Percentiles rank a stretch among this genome's conserved stretches.
Conservation (phyloP, 2,797 vertebrate species). For the Alosa sapidissima region DNA sequence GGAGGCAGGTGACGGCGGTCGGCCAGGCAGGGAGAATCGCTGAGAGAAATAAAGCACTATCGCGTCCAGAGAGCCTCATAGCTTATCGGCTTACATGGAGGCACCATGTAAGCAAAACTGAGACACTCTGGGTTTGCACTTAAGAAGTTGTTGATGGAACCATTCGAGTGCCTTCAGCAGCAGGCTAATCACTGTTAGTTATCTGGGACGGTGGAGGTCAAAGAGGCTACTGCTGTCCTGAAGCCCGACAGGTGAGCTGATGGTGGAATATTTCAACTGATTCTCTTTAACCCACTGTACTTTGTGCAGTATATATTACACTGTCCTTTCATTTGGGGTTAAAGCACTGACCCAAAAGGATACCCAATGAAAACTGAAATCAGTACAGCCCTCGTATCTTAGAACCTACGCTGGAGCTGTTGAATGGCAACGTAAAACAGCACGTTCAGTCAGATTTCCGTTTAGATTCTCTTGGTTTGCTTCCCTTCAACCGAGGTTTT, state of each 20-base stretch:
- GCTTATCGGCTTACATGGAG: neutral
- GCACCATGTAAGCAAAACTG: neutral
- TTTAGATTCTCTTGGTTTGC: neutral
- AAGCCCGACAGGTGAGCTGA: neutral
- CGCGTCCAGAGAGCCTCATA: neutral
- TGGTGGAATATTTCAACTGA: neutral
- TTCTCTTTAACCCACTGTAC: neutral
- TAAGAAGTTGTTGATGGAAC: neutral
- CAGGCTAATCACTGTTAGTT: neutral
- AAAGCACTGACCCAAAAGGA: neutral
- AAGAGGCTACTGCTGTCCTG: neutral
- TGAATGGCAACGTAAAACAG: neutral
- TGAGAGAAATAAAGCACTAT: slow-evolving; percentile 11
- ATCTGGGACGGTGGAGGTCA: neutral
- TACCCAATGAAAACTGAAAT: neutral
- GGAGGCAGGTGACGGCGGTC: slow-evolving; percentile 19
- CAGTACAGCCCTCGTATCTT: neutral
- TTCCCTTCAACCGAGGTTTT: slow-evolving; percentile 5
- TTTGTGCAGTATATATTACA: neutral
- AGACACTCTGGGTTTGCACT: neutral
- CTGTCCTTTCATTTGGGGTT: neutral
- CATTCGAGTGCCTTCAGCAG: neutral
- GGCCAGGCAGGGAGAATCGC: slow-evolving; percentile 4
- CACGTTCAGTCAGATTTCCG: neutral
- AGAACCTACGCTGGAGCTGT: neutral